These are phyloP conservation scores for Meloidogyne hapla DNA, from an alignment of 1,140 invertebrate genomes.

Conservation along the genomic window DNA sequence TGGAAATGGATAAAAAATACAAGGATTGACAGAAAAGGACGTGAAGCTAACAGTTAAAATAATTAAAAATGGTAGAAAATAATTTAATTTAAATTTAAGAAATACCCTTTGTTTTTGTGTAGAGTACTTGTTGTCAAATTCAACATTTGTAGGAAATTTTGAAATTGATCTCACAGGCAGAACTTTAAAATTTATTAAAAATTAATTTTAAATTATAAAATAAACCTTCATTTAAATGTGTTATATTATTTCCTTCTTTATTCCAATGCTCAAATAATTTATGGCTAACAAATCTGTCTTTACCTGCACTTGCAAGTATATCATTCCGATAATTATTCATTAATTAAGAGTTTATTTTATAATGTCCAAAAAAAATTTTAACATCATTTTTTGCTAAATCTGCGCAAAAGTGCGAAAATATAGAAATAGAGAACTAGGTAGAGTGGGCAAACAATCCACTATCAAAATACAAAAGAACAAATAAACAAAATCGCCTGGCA, in stretches of 20 bases:
- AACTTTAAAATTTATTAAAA: neutral
- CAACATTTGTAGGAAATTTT: neutral
- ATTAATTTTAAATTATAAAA: neutral
- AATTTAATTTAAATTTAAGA: neutral
- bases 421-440: no score
- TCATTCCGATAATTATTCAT: conserved; percentile 17
- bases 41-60: neutral
- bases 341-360: neutral
- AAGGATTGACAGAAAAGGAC: neutral
- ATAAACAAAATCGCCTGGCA: no score
- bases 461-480: no score
- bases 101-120: neutral
- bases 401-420: no score
- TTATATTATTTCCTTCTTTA: neutral
- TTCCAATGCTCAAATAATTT: conserved; percentile 19
- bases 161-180: neutral
- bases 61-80: no score
- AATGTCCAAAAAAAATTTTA: neutral
- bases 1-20: neutral
- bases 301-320: conserved; percentile 3
- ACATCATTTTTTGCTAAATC: neutral
- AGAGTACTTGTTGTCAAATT: neutral
- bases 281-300: conserved; percentile 1
- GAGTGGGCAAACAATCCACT: no score
- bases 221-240: neutral